Conservation (phyloP, 2,113 vertebrate species). For the Anarhynchus alexandrinus region DNA sequence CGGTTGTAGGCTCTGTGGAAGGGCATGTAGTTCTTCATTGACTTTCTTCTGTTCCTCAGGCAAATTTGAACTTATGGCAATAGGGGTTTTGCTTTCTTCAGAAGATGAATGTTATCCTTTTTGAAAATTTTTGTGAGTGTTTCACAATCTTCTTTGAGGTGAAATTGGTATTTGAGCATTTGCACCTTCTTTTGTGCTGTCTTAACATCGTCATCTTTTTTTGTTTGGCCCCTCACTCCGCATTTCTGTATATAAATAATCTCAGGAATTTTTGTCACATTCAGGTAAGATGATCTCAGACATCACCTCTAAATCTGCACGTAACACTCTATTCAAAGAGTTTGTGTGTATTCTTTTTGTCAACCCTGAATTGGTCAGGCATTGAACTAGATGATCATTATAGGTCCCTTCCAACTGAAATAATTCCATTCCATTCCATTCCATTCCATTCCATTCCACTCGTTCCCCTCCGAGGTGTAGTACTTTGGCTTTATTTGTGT, state of each 20-base stretch:
- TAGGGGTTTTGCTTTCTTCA: background rate
- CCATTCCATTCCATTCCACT: no score
- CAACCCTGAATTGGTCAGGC: background rate
- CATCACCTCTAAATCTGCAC: background rate
- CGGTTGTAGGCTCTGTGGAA: background rate
- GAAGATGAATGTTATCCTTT: background rate
- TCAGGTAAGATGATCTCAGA: background rate
- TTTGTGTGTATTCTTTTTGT: background rate
- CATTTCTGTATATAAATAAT: background rate
- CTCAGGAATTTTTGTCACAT: background rate
- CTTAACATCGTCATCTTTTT: background rate
- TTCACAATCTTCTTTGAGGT: background rate
- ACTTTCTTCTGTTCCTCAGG: background rate
- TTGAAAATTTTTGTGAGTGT: background rate
- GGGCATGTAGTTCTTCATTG: background rate
- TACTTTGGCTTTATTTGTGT: background rate
- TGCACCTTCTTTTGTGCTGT: background rate
- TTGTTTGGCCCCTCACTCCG: background rate
- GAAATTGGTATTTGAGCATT: background rate
- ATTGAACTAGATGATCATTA: background rate
- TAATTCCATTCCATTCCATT: background rate
- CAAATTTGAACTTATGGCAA: background rate
- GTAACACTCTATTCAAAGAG: background rate
- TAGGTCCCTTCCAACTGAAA: background rate
- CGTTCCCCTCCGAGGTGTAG: background rate